These are phyloP conservation scores for Branchellion lobata DNA, from an alignment of 2,888 invertebrate genomes.

Conservation along the genomic window DNA sequence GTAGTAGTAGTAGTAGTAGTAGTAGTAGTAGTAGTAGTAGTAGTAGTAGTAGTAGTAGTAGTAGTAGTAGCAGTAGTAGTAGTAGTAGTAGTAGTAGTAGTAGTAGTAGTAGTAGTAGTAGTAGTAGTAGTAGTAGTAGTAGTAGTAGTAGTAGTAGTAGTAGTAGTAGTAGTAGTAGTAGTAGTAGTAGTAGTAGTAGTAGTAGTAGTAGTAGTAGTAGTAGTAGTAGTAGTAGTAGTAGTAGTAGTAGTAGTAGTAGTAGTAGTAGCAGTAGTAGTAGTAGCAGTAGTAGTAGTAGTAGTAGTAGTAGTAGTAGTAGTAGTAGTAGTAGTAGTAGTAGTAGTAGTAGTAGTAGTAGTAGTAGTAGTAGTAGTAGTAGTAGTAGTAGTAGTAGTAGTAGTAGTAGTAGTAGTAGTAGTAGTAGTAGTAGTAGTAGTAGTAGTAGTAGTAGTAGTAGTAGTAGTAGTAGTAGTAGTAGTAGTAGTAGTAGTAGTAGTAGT, in stretches of 20 bases:
- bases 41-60: constrained; percentile 39
- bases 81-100: constrained; percentile 37
- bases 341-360: constrained; percentile 37
- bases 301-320: constrained; percentile 40
- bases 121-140: constrained; percentile 40
- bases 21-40: constrained; percentile 40
- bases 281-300: constrained; percentile 39
- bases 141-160: constrained; percentile 39
- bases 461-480: too few relatives aligned
- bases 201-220: constrained; percentile 36
- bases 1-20: constrained; percentile 38
- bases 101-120: constrained; percentile 38
- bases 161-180: constrained; percentile 37
- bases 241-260: constrained; percentile 38
- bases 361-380: constrained; percentile 37
- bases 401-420: too few relatives aligned
- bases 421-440: too few relatives aligned
- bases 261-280: constrained; percentile 38
- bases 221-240: constrained; percentile 58
- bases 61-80: constrained; percentile 39
- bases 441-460: too few relatives aligned
- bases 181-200: constrained; percentile 38
- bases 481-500: background rate
- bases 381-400: background rate
- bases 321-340: constrained; percentile 31